Evolutionary conservation across 2,888 invertebrate species (phyloP), one percentile per base, ranked within the genome.

Genomic region (Drosophila mulleri): DNA sequence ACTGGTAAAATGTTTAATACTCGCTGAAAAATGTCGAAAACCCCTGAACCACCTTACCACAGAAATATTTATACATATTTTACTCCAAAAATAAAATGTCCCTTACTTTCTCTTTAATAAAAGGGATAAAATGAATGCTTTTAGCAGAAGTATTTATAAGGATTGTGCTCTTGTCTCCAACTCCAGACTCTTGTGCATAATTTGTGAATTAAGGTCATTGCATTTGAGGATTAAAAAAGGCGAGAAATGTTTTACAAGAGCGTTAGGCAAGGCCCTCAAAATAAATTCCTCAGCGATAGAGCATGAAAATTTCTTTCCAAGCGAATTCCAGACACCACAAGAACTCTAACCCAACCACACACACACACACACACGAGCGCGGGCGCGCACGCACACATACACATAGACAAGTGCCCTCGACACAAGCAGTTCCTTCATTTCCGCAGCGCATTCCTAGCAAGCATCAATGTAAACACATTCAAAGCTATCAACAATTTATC

Each of bases 401-500:
- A 57, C 59, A 45, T 23, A 37, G 42, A 42, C 14, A 44, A n/a
- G 35, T 16, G 39, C 47, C 44, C 56, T 39, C 61, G 47, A 65
- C 64, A 56, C 50, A 47, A 72, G 53, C 56, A 50, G 57, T 61
- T 60, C 58, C 62, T 65, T 67, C 59, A 74, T 74, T 64, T 60
- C 61, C 66, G 68, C 63, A 67, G 52, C 67, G 67, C 73, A 72
- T 77, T 70, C 72, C 75, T 56, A 45, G 68, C 63, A 69, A 45
- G 72, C 79, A 73, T 75, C 82, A 81, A 77, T 83, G 88, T 76
- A 77, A 79, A 83, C 77, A 81, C 81, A 87, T 81, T 77, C 83
- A 81, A 68, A 70, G 78, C 86, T 78, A 87, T 87, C 88, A 87
- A 88, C 88, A 82, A 87, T 87, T 88, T 87, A 87, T 88, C 88